Conservation (phyloP, 2,888 invertebrate genomes). For the Idaea dimidiata region DNA sequence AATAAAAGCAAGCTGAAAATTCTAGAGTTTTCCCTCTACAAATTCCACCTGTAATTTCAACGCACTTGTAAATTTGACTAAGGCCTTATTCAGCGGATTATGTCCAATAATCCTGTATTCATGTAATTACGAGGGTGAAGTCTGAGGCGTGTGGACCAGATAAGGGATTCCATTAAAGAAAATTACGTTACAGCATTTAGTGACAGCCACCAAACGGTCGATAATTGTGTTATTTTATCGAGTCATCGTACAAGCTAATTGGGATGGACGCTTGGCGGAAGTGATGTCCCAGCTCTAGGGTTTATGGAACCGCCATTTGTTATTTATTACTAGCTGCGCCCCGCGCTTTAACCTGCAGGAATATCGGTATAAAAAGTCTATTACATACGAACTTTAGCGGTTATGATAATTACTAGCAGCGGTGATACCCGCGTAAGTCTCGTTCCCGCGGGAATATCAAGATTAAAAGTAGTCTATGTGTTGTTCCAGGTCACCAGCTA, state of each 20-base stretch:
- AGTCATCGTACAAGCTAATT: constrained; percentile 52
- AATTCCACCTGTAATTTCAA: background rate
- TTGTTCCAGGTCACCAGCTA: no score
- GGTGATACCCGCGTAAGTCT: no score
- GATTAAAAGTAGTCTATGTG: no score
- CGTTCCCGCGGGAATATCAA: no score
- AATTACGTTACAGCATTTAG: constrained; percentile 23
- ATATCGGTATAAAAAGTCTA: no score
- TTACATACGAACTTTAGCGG: no score
- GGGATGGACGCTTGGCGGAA: constrained; percentile 43
- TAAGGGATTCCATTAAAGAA: constrained; percentile 10
- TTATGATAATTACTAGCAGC: no score
- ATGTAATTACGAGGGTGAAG: background rate
- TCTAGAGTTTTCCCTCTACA: background rate
- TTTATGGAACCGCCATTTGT: background rate
- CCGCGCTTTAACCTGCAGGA: no score
- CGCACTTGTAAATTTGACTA: background rate
- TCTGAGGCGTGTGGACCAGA: background rate
- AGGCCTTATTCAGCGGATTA: background rate
- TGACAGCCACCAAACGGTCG: constrained; percentile 30
- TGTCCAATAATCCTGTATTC: background rate
- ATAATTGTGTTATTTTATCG: constrained; percentile 62
- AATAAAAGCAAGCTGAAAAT: background rate
- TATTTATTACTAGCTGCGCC: background rate
- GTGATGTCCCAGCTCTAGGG: constrained; percentile 6